Base-by-base conservation (phyloP, 1,140 invertebrate species). In the Telenomus remus region DNA sequence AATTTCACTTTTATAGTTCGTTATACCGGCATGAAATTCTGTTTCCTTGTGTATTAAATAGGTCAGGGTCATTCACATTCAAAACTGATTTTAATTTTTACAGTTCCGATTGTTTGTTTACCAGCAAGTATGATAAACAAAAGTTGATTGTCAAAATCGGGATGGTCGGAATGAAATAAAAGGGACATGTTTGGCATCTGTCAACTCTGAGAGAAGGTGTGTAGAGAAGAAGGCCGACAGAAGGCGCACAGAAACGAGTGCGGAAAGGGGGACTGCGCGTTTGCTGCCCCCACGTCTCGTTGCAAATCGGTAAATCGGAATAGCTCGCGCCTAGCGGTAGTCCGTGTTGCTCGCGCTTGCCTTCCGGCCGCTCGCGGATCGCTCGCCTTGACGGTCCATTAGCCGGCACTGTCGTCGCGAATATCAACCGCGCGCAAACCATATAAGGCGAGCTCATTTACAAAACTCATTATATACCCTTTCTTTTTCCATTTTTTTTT, bases 261-360 rank as follows among this genome's bases (percentile, higher is more conserved):
- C 19, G 53, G 59, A 63, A 71, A 63, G 59, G 46, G n/a, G 42
- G 49, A 63, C 33, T 27, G 50, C 13, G 19, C 19, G 19, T 51
- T 12, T 44, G 46, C 19, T 43, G 42, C 56, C 64, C 66, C 59
- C 56, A 60, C 68, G 57, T 57, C 50, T 14, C 13, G 43, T 37
- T 35, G 1, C 13, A 27, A 16, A 33, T 3, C 53, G 51, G 64
- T 51, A 57, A 66, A 63, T 68, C 64, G 46, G 49, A 61, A 61
- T 56, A 19, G 33, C 44, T 16, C 59, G 37, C 60, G 65, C 11
- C 37, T 51, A 56, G 66, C 51, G 59, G 73, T 80, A 80, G 81
- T 79, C 59, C 64, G 72, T 76, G 75, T 69, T 57, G 76, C 77
- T 80, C 69, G 74, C 79, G 70, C 69, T 78, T 66, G 55, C 66